Percentiles rank a stretch among this genome's conserved stretches.
Evolutionary conservation across 2,888 invertebrate species (phyloP).

Genomic region (Clivina fossor): DNA sequence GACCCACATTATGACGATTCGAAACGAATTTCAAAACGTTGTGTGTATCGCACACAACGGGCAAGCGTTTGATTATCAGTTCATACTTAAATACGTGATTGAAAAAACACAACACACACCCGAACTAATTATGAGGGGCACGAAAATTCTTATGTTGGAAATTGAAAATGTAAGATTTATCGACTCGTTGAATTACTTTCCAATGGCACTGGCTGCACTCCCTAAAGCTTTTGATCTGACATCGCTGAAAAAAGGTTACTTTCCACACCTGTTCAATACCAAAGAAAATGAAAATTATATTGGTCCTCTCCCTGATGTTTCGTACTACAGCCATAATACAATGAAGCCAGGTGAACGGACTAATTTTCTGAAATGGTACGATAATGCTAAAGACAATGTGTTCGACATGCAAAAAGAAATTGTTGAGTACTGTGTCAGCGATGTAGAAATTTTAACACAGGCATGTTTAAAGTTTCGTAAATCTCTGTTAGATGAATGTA

Average conservation of each 20-base stretch:
- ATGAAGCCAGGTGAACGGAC: constrained; percentile 35
- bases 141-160: constrained; percentile 31
- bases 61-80: constrained; percentile 31
- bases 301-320: constrained; percentile 36
- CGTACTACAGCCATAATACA: constrained; percentile 38
- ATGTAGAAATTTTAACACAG: constrained; percentile 39
- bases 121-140: constrained; percentile 36
- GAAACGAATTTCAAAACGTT: constrained; percentile 20
- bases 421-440: constrained; percentile 29
- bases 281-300: constrained; percentile 39
- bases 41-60: constrained; percentile 34
- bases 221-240: constrained; percentile 43
- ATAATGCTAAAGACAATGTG: constrained; percentile 23
- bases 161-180: constrained; percentile 38
- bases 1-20: constrained; percentile 1
- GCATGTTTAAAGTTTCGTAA: constrained; percentile 41
- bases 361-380: constrained; percentile 39
- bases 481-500: constrained; percentile 35
- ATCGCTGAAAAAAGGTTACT: constrained; percentile 39
- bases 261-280: constrained; percentile 43
- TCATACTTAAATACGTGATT: constrained; percentile 31
- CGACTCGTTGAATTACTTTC: constrained; percentile 43
- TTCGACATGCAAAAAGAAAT: constrained; percentile 43
- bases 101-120: constrained; percentile 28
- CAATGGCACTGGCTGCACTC: constrained; percentile 40